These are phyloP conservation scores for Myotis planiceps DNA, from an alignment of 2,797 vertebrate species.

Conservation along the genomic window DNA sequence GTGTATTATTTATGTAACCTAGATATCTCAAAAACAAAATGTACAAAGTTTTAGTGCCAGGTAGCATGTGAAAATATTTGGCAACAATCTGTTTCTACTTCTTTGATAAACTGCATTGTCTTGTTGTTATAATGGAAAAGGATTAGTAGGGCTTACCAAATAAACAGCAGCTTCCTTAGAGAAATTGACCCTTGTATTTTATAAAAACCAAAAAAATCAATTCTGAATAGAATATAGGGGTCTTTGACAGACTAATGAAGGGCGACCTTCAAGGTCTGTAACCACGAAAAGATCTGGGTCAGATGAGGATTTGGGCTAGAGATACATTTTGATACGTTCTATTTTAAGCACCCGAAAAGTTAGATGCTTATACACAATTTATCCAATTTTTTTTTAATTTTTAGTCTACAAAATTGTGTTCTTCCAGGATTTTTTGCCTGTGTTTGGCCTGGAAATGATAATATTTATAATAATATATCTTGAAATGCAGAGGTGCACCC, in stretches of 20 bases:
- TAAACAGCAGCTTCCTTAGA: slow-evolving; percentile 63
- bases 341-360: slow-evolving; percentile 60
- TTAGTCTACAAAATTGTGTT: slow-evolving; percentile 56
- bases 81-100: slow-evolving; percentile 32
- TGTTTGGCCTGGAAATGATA: slow-evolving; percentile 62
- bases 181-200: not conserved
- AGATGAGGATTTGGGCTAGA: slow-evolving; percentile 40
- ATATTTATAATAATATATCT: slow-evolving; percentile 65
- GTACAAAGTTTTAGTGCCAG: slow-evolving; percentile 17
- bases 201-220: slow-evolving; percentile 46
- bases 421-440: slow-evolving; percentile 47
- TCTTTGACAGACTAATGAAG: slow-evolving; percentile 45
- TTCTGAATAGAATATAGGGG: slow-evolving; percentile 32
- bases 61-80: slow-evolving; percentile 30
- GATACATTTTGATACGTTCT: slow-evolving; percentile 53
- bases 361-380: slow-evolving; percentile 13
- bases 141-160: slow-evolving; percentile 52
- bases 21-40: slow-evolving; percentile 72
- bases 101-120: slow-evolving; percentile 64
- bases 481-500: slow-evolving; percentile 38
- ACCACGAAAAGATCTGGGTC: slow-evolving; percentile 31
- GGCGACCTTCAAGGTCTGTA: slow-evolving; percentile 24
- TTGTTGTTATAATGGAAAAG: slow-evolving; percentile 55
- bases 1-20: slow-evolving; percentile 41
- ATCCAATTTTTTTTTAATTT: slow-evolving; percentile 55